These are phyloP conservation scores for Neopelma chrysocephalum DNA, from an alignment of 2,797 vertebrate genomes.

Conservation along the genomic window DNA sequence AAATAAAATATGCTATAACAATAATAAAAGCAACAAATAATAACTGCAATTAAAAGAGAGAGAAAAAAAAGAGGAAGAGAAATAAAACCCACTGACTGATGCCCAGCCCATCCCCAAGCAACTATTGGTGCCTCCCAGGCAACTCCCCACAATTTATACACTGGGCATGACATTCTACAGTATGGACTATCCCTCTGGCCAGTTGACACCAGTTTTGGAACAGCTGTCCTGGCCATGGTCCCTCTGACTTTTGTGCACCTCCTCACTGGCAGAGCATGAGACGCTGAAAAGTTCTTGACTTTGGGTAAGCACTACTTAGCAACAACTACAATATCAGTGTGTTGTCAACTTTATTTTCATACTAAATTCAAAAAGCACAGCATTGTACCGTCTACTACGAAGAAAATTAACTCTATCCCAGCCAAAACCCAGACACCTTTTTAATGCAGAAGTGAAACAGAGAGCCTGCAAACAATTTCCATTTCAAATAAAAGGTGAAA, in stretches of 20 bases:
- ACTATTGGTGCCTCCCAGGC: background rate
- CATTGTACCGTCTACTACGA: background rate
- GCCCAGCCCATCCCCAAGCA: background rate
- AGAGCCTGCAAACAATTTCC: background rate
- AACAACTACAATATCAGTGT: background rate
- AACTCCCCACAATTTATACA: background rate
- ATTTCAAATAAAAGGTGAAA: background rate
- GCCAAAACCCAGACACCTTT: background rate
- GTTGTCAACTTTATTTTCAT: background rate
- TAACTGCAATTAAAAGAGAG: background rate
- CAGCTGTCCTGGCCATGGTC: background rate
- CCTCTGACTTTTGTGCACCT: background rate
- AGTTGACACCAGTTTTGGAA: background rate
- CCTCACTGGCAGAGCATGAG: background rate
- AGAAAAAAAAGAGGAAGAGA: background rate
- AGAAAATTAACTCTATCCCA: background rate
- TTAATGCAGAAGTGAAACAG: background rate
- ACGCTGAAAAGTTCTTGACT: background rate
- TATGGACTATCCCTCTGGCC: background rate
- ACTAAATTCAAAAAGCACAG: background rate
- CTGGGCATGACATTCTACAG: accelerated
- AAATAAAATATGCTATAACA: background rate
- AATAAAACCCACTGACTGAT: background rate
- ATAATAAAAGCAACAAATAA: background rate
- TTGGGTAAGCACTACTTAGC: background rate